phyloP scores from a whole-genome alignment of 2,113 vertebrate genomes.

The Petromus typicus region DNA sequence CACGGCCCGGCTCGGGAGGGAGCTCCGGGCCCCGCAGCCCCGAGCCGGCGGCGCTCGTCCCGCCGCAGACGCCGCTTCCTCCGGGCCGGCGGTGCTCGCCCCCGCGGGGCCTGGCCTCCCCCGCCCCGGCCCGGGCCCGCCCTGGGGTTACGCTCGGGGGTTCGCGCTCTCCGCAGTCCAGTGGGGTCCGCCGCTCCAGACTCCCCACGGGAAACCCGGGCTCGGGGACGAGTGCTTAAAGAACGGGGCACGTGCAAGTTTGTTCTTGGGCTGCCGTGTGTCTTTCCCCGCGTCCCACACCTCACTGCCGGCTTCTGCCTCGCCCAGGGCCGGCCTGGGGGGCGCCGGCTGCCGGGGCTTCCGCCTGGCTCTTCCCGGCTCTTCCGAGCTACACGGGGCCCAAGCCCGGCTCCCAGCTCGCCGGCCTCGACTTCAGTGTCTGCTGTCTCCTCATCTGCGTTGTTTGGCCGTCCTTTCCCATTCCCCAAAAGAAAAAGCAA shows the following conservation, averaged over 20 bases:
- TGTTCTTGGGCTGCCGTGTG: neutral
- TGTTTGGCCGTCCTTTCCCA: neutral
- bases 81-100: neutral
- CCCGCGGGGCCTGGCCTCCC: neutral
- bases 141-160: neutral
- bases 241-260: conserved; percentile 6
- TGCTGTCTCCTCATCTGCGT: conserved; percentile 66
- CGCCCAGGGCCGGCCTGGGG: neutral
- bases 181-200: neutral
- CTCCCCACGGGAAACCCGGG: neutral
- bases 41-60: neutral
- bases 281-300: neutral
- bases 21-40: neutral
- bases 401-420: neutral
- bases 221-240: neutral
- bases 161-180: neutral
- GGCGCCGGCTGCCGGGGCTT: neutral
- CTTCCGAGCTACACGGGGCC: neutral
- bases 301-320: neutral
- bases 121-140: neutral
- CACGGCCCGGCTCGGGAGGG: neutral
- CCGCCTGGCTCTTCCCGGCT: neutral
- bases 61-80: neutral
- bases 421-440: conserved; percentile 69
- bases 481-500: conserved; percentile 35